Conservation (phyloP, 35 echinoderm and acorn worm species). For the Stichopus chloronotus region DNA sequence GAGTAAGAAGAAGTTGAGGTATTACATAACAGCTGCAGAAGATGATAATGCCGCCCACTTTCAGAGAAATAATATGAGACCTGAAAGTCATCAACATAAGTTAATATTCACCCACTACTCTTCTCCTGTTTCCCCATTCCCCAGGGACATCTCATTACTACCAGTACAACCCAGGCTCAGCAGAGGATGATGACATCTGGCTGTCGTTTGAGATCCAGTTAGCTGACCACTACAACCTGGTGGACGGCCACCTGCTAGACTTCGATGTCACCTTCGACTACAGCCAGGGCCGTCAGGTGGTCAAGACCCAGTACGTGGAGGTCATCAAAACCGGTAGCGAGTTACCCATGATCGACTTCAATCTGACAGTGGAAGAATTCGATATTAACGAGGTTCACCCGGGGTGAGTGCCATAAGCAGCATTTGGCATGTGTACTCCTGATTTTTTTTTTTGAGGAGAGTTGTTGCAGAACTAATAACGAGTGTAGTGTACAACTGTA, state of each 20-base stretch:
- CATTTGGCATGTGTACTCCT: not conserved
- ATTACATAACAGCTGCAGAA: too few relatives aligned
- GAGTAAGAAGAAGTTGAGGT: too few relatives aligned
- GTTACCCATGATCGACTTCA: slow-evolving; percentile 65
- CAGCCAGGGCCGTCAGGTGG: slow-evolving; percentile 61
- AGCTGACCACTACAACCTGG: slow-evolving; percentile 73
- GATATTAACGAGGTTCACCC: slow-evolving; percentile 69
- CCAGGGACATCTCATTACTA: slow-evolving; percentile 85
- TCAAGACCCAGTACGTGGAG: slow-evolving; percentile 58
- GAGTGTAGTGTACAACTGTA: too few relatives aligned
- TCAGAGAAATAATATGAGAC: too few relatives aligned
- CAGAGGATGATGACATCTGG: slow-evolving; percentile 81
- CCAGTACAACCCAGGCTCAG: slow-evolving; percentile 60
- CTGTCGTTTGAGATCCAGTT: slow-evolving; percentile 81
- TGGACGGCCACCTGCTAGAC: slow-evolving; percentile 49
- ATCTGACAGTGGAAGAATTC: slow-evolving; percentile 79
- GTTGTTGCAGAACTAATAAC: too few relatives aligned
- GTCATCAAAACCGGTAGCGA: slow-evolving; percentile 65
- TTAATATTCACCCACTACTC: too few relatives aligned
- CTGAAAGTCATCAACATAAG: too few relatives aligned
- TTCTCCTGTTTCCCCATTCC: not conserved
- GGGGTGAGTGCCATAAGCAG: slow-evolving; percentile 56
- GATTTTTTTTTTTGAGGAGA: too few relatives aligned
- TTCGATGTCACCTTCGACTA: slow-evolving; percentile 77
- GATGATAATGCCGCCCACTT: too few relatives aligned